Evolutionary conservation across 2,888 invertebrate genomes (phyloP).

Genomic region (Molanna angustata): DNA sequence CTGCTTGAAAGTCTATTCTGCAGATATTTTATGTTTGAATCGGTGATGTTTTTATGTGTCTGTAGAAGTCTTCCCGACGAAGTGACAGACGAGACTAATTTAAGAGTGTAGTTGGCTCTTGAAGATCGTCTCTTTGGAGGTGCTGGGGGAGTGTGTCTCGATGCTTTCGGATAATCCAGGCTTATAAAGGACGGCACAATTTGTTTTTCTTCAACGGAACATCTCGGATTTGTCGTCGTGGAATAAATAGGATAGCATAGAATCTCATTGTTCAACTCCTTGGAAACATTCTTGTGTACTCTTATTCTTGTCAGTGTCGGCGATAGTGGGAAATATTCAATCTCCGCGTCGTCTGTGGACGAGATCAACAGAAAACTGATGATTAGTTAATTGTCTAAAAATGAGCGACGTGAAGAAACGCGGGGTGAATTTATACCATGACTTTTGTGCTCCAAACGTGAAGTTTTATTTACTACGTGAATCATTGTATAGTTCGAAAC

Average conservation of each 20-base stretch:
- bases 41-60: constrained; percentile 42
- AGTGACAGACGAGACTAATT: constrained; percentile 58
- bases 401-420: too few relatives aligned
- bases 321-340: constrained; percentile 80
- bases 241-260: constrained; percentile 58
- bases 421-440: too few relatives aligned
- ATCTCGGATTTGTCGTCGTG: constrained; percentile 37
- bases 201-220: constrained; percentile 59
- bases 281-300: constrained; percentile 64
- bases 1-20: constrained; percentile 62
- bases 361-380: constrained; percentile 11
- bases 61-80: constrained; percentile 29
- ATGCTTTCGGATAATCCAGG: constrained; percentile 40
- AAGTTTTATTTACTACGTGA: too few relatives aligned
- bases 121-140: constrained; percentile 77
- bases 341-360: constrained; percentile 70
- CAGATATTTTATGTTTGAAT: constrained; percentile 59
- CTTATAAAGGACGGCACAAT: constrained; percentile 56
- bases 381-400: constrained; percentile 13
- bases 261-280: constrained; percentile 46
- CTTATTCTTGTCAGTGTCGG: constrained; percentile 77
- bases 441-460: too few relatives aligned
- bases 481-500: background rate
- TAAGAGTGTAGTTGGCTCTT: constrained; percentile 66
- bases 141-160: constrained; percentile 58